Percentiles rank a stretch among this genome's conserved stretches.
These are phyloP conservation scores for Parnassius orleans DNA, from an alignment of 2,888 invertebrate species.

Conservation along the genomic window DNA sequence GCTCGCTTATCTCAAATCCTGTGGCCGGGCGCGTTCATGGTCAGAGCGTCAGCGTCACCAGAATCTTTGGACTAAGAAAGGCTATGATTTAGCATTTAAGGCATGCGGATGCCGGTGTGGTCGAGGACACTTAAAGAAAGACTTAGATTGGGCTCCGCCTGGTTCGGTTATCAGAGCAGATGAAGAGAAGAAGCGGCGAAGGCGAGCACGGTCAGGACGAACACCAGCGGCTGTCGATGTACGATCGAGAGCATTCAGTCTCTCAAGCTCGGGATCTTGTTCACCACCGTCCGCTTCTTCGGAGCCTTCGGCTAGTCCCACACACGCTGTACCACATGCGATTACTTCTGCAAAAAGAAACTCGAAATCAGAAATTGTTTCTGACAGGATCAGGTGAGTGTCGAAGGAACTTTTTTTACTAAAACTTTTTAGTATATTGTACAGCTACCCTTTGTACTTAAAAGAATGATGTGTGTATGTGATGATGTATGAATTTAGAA, in stretches of 20 bases:
- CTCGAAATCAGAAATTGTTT: constrained; percentile 88
- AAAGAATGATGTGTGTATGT: too few relatives aligned
- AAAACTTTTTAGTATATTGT: constrained; percentile 5
- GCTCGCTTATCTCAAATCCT: constrained; percentile 92
- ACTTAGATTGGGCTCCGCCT: constrained; percentile 94
- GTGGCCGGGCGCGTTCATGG: constrained; percentile 96
- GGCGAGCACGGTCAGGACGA: constrained; percentile 62
- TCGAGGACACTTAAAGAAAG: constrained; percentile 95
- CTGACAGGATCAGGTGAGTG: constrained; percentile 90
- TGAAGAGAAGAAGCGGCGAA: constrained; percentile 71
- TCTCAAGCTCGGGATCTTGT: constrained; percentile 90
- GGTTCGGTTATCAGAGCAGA: constrained; percentile 79
- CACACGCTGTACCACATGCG: constrained; percentile 77
- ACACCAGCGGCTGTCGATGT: constrained; percentile 68
- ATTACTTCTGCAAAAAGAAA: constrained; percentile 85
- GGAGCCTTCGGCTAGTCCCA: constrained; percentile 87
- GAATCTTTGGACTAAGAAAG: constrained; percentile 98
- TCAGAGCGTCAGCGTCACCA: constrained; percentile 96
- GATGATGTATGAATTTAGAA: too few relatives aligned
- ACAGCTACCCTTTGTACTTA: background rate
- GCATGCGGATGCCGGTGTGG: constrained; percentile 97
- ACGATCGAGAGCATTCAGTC: constrained; percentile 86
- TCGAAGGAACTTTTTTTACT: constrained; percentile 26
- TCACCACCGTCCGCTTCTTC: constrained; percentile 91
- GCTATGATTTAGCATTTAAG: constrained; percentile 97